Evolutionary conservation across 1,140 invertebrate genomes (phyloP), one percentile per base, ranked within the genome.

Genomic region (Nephila pilipes): DNA sequence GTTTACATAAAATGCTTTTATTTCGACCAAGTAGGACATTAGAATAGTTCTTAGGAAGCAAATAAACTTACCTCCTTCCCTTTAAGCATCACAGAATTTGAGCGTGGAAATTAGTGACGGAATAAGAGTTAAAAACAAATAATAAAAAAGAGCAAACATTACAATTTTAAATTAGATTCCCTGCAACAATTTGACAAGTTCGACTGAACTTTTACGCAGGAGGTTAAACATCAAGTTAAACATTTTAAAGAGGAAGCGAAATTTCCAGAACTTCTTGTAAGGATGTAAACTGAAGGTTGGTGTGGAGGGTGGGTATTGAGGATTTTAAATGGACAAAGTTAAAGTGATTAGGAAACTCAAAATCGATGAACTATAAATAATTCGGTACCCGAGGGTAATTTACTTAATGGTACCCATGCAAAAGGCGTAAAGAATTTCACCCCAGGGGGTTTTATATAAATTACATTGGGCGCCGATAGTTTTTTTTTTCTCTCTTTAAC

Each of bases 281-380:
- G 29, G 69, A 75, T 32, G 69, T 32, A 29, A 75, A 75, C 18
- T 75, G 29, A 6, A 32, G n/a, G n/a, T n/a, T n/a, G n/a, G n/a
- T n/a, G 29, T 75, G 29, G 69, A 12, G 25, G 75, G 38, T 32
- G 29, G 16, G 69, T 29, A 75, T 75, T 75, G 69, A 75, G 69
- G 69, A 75, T 79, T 90, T 80, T 90, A 90, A 90, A 90, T 90
- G 88, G 55, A 80, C 69, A 80, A 90, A 90, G 65, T 90, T 90
- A 90, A 90, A 32, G 88, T 80, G 85, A 90, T 90, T 90, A 90
- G 69, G 69, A 69, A 80, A 80, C 54, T 57, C 69, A 80, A 80
- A 90, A 90, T 90, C 69, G 46, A 90, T 90, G 88, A 90, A 90
- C 88, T 90, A 90, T 90, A 90, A 90, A 90, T 90, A 90, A 90